phyloP scores from a whole-genome alignment of 2,113 vertebrate species.

The Aptenodytes patagonicus region DNA sequence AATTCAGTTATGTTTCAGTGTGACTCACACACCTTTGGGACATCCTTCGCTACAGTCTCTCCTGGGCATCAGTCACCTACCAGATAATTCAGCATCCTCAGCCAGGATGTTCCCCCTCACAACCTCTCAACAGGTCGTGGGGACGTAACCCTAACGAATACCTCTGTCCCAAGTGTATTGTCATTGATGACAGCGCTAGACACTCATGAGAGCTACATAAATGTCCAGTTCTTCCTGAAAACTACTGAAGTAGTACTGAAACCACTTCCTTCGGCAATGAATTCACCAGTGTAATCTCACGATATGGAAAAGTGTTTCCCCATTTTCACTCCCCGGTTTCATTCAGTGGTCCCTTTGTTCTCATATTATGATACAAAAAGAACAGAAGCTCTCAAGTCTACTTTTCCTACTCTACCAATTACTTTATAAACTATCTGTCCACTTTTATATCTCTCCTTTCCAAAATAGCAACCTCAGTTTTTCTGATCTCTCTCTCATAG shows the following conservation, averaged over 20 bases:
- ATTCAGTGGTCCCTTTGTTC: not conserved
- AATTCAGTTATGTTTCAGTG: not conserved
- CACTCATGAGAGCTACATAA: not conserved
- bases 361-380: not conserved
- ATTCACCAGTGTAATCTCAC: not conserved
- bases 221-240: not conserved
- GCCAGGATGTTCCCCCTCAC: not conserved
- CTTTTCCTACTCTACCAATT: not conserved
- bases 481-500: not conserved
- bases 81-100: not conserved
- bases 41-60: not conserved
- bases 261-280: not conserved
- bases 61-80: not conserved
- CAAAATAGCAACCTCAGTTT: not conserved
- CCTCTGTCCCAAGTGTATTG: not conserved
- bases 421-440: not conserved
- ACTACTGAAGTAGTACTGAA: not conserved
- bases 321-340: not conserved
- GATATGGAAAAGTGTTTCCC: not conserved
- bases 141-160: not conserved
- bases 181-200: not conserved
- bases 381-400: not conserved
- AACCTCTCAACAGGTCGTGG: not conserved
- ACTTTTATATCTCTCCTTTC: not conserved
- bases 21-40: not conserved